phyloP scores from a whole-genome alignment of 1,140 invertebrate genomes.

The Ips nitidus region DNA sequence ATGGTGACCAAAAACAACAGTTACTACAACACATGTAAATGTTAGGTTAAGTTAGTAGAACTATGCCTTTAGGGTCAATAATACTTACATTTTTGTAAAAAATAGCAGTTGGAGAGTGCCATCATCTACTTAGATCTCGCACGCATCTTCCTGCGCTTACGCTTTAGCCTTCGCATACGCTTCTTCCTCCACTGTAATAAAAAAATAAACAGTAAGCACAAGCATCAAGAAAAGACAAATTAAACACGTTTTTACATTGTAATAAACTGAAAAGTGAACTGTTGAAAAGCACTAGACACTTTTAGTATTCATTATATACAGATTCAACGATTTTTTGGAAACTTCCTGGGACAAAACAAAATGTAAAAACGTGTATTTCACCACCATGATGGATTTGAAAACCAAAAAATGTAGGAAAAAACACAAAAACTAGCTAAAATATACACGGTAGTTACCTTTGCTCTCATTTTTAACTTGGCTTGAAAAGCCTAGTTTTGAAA shows the following conservation, averaged over 20 bases:
- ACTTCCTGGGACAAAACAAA: too few species aligned
- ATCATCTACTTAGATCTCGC: constrained; percentile 82
- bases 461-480: constrained; percentile 44
- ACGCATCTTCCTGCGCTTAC: constrained; percentile 95
- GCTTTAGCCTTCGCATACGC: constrained; percentile 93
- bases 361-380: too few species aligned
- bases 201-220: constrained; percentile 4
- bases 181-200: constrained; percentile 86
- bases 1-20: too few species aligned
- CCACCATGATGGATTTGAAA: too few species aligned
- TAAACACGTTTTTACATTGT: too few species aligned
- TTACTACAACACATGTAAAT: too few species aligned
- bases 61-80: background rate
- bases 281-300: too few species aligned
- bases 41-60: too few species aligned
- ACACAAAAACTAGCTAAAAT: constrained; percentile 14
- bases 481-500: constrained; percentile 38
- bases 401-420: too few species aligned
- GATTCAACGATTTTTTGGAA: too few species aligned
- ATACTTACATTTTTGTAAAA: constrained; percentile 20
- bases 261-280: too few species aligned
- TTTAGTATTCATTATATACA: background rate
- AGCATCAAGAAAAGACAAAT: too few species aligned
- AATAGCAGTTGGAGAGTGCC: background rate
- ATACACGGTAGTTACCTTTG: constrained; percentile 43